These are phyloP conservation scores for Lepidocolaptes lacrymiger DNA, from an alignment of 2,797 vertebrate species.

Conservation along the genomic window DNA sequence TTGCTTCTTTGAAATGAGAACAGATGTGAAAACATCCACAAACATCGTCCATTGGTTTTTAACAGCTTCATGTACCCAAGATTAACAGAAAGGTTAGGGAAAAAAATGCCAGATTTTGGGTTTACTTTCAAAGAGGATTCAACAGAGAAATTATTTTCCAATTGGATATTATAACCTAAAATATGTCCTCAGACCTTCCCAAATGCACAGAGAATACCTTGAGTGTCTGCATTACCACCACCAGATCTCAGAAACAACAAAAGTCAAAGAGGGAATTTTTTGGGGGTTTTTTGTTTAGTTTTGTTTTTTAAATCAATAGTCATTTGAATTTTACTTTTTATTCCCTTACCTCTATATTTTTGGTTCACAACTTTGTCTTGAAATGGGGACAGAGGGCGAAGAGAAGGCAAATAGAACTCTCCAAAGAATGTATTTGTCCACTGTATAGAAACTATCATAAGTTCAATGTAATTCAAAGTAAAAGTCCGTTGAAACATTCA, in stretches of 20 bases:
- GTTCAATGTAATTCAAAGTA: neutral
- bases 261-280: neutral
- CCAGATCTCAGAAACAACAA: neutral
- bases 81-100: neutral
- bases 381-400: neutral
- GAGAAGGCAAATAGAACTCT: neutral
- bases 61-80: neutral
- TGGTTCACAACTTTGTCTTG: neutral
- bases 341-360: neutral
- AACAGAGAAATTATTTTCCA: neutral
- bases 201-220: neutral
- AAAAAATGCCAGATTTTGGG: neutral
- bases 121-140: neutral
- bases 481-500: neutral
- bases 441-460: neutral
- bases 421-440: neutral
- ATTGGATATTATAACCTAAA: neutral
- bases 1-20: constrained; percentile 2
- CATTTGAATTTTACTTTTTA: neutral
- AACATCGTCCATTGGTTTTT: neutral
- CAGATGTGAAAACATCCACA: neutral
- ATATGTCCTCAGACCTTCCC: neutral
- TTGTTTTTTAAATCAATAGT: neutral
- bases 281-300: neutral
- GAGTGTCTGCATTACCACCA: rapidly evolving